Evolutionary conservation across 2,113 vertebrate genomes (phyloP).

Genomic region (Antennarius striatus): DNA sequence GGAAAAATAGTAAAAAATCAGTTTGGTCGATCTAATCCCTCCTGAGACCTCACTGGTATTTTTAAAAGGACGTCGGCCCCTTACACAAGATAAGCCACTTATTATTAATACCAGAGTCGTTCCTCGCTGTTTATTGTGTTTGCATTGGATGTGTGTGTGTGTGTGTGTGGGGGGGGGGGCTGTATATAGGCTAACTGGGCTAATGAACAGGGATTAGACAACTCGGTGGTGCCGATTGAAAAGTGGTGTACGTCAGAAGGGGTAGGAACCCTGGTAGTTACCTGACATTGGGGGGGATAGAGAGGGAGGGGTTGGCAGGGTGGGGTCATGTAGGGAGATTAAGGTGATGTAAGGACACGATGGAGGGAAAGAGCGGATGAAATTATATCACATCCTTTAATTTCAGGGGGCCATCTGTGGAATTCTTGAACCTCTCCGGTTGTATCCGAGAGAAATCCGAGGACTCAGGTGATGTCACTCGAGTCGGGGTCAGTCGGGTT

Average conservation of each 20-base stretch:
- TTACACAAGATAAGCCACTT: conserved; percentile 70
- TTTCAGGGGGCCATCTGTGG: not conserved
- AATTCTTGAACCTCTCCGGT: not conserved
- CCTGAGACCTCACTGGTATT: conserved; percentile 49
- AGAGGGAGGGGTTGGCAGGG: not conserved
- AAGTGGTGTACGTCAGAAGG: conserved; percentile 38
- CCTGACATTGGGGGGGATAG: conserved; percentile 30
- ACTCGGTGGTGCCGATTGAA: conserved; percentile 31
- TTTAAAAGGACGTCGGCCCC: conserved; percentile 58
- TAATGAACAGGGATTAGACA: conserved; percentile 62
- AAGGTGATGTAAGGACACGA: not conserved
- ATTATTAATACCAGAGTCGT: conserved; percentile 61
- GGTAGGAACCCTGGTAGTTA: conserved; percentile 19
- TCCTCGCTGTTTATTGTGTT: conserved; percentile 46
- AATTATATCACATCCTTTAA: not conserved
- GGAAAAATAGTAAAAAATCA: conserved; percentile 25
- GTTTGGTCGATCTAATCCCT: conserved; percentile 52
- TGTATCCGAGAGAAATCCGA: not conserved
- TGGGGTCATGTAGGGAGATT: conserved; percentile 15
- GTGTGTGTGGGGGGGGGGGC: not conserved
- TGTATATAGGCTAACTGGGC: conserved; percentile 66
- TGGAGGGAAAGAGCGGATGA: not conserved
- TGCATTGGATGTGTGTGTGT: conserved; percentile 16
- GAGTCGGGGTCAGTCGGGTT: too few relatives aligned
- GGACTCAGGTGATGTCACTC: not conserved